phyloP scores from a whole-genome alignment of 1,140 invertebrate species.

The Tetranychus urticae region DNA sequence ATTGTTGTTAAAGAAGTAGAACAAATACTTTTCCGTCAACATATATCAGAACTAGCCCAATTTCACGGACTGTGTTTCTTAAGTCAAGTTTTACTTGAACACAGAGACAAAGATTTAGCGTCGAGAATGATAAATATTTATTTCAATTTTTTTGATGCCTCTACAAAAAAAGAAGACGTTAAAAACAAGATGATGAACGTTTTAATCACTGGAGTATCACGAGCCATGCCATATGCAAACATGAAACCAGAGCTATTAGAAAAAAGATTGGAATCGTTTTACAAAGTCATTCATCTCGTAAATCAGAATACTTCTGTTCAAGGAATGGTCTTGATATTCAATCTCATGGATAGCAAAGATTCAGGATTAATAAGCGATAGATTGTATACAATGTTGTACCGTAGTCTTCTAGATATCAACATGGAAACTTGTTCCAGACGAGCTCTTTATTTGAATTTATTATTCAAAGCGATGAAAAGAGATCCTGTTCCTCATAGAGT shows the following conservation, averaged over 20 bases:
- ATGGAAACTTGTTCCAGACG: constrained; percentile 46
- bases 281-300: constrained; percentile 57
- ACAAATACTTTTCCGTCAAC: constrained; percentile 60
- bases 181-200: constrained; percentile 76
- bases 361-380: constrained; percentile 25
- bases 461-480: constrained; percentile 55
- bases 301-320: constrained; percentile 58
- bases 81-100: constrained; percentile 2
- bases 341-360: constrained; percentile 22
- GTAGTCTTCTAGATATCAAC: constrained; percentile 51
- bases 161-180: constrained; percentile 56
- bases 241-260: constrained; percentile 19
- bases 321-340: constrained; percentile 59
- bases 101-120: constrained; percentile 45
- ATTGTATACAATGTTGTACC: constrained; percentile 73
- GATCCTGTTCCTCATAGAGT: constrained; percentile 45
- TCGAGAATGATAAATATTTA: constrained; percentile 65
- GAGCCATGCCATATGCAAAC: constrained; percentile 55
- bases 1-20: constrained; percentile 69
- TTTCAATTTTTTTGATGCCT: constrained; percentile 82
- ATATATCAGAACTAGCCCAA: constrained; percentile 57
- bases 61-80: constrained; percentile 84
- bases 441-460: constrained; percentile 58
- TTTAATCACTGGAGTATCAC: constrained; percentile 61
- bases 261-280: constrained; percentile 44